Percentiles rank a stretch among this genome's conserved stretches.
These are phyloP conservation scores for Lemur catta DNA, from an alignment of 2,797 vertebrate species.

Conservation along the genomic window DNA sequence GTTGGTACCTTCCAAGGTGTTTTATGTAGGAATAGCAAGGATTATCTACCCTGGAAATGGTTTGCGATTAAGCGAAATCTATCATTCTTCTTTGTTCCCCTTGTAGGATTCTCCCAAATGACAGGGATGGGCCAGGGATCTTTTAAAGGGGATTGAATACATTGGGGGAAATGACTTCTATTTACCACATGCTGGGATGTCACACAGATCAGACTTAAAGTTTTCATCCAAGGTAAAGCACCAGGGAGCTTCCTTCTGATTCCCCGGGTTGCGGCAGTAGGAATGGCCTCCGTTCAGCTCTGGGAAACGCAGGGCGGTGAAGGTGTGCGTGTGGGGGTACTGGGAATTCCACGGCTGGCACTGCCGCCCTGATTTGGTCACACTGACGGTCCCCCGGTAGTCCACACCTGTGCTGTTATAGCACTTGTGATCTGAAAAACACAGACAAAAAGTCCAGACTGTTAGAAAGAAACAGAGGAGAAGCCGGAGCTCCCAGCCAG, in stretches of 20 bases:
- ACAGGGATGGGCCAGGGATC: neutral
- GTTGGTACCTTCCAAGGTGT: neutral
- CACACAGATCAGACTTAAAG: conserved; percentile 94
- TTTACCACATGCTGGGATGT: conserved; percentile 95
- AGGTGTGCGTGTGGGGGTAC: conserved; percentile 96
- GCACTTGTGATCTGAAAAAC: conserved; percentile 93
- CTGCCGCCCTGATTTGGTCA: conserved; percentile 94
- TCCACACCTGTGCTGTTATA: conserved; percentile 94
- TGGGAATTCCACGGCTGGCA: conserved; percentile 99
- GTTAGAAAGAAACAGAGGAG: neutral
- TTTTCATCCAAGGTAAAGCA: conserved; percentile 97
- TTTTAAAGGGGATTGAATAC: neutral
- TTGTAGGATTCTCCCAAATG: neutral
- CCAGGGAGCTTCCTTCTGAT: conserved; percentile 96
- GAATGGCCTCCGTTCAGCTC: conserved; percentile 98
- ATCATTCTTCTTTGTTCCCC: neutral
- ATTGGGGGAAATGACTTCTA: neutral
- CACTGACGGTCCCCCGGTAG: conserved; percentile 94
- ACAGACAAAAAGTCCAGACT: neutral
- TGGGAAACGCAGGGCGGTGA: conserved; percentile 90
- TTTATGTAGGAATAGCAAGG: neutral
- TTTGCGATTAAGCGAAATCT: neutral
- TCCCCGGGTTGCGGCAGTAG: conserved; percentile 97
- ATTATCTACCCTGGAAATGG: neutral
- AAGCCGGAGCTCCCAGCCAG: neutral